Base-by-base conservation (phyloP, 1,140 invertebrate genomes). In the Nilaparvata lugens region DNA sequence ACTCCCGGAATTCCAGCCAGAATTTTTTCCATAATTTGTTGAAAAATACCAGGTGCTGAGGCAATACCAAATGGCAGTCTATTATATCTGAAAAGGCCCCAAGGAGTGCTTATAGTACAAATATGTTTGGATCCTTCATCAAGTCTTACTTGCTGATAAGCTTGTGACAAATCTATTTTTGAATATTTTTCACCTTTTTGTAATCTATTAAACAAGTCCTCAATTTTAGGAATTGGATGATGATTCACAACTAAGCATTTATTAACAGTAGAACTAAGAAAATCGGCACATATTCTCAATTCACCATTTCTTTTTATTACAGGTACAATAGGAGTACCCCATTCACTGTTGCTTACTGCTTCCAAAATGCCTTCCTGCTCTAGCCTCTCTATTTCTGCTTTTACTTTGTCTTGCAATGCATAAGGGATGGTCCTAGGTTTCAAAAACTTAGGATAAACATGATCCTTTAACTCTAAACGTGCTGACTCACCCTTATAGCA, bases 11-110 rank as follows among this genome's bases (percentile, higher is more conserved):
- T 61, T 0, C 62, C 60, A 9, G 2, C 2, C 13, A 65, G 24
- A 58, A 61, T 60, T 19, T 62, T 52, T 11, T 65, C 66, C 48
- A 65, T 62, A 18, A 62, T 64, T 63, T 56, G 28, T 21, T 63
- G 62, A 6, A 68, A 28, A 28, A 28, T 28, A 28, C 28, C 28
- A 4, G 28, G 28, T 28, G 28, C 28, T 9, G 9, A 28, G 9
- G 28, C 28, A 28, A 28, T 60, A 4, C 38, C 56, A 43, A 3
- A 42, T 43, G 56, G 35, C 23, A 43, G 14, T 13, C 56, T n/a
- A 19, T 58, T 42, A 38, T 58, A 58, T 7, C 13, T 56, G 23
- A 56, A 56, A 11, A 56, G 21, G 11, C 23, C 54, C 21, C 40
- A 38, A 28, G 54, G 31, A 16, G 54, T 56, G 21, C 54, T 56